These are phyloP conservation scores for Bufo gargarizans DNA, from an alignment of 2,113 vertebrate species.

Conservation along the genomic window DNA sequence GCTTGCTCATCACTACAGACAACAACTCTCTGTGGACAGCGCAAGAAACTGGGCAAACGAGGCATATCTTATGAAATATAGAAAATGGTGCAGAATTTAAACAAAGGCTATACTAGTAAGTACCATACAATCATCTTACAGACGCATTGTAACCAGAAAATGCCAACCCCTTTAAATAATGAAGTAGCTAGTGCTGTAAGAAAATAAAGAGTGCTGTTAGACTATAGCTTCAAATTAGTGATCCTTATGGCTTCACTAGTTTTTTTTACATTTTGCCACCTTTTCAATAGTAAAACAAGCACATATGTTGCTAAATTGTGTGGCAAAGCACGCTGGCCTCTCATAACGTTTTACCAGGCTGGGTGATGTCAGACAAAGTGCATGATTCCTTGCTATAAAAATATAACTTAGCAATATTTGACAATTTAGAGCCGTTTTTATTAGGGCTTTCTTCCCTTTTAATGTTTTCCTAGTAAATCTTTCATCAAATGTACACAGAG, in stretches of 20 bases:
- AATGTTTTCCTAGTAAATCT: slow-evolving; percentile 58
- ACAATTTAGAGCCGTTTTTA: slow-evolving; percentile 58
- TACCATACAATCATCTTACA: too few relatives aligned
- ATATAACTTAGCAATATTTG: slow-evolving; percentile 56
- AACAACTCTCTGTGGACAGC: too few relatives aligned
- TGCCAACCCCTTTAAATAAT: neutral
- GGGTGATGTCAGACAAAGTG: slow-evolving; percentile 57
- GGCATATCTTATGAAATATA: too few relatives aligned
- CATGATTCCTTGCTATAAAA: slow-evolving; percentile 56
- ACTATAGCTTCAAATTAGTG: neutral
- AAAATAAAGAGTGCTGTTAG: neutral
- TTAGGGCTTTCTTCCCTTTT: slow-evolving; percentile 59
- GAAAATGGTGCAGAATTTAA: too few relatives aligned
- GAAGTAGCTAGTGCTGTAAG: neutral
- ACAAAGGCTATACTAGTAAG: too few relatives aligned
- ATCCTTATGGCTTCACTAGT: neutral
- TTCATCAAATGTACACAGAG: slow-evolving; percentile 55
- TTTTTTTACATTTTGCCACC: neutral
- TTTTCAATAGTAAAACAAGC: slow-evolving; percentile 25
- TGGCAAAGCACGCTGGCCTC: slow-evolving; percentile 37
- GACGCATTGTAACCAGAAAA: too few relatives aligned
- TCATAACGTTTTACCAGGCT: slow-evolving; percentile 55
- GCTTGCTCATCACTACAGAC: too few relatives aligned
- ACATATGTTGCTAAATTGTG: slow-evolving; percentile 43
- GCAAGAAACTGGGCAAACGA: too few relatives aligned